Conservation (phyloP, 2,113 vertebrate species). For the Talpa occidentalis region DNA sequence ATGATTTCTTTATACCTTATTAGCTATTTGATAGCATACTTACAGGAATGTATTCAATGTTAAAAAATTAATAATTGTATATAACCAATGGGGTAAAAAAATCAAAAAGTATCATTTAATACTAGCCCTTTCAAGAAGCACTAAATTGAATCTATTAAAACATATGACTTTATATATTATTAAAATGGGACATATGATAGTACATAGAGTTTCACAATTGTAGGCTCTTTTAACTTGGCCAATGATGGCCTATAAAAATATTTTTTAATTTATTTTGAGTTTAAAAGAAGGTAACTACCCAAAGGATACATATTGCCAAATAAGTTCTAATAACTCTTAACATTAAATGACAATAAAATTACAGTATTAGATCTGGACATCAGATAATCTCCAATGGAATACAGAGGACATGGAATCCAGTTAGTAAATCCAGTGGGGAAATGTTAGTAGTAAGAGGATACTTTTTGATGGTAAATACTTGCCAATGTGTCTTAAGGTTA, state of each 20-base stretch:
- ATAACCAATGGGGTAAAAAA: constrained; percentile 65
- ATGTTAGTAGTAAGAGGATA: background rate
- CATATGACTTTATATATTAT: constrained; percentile 22
- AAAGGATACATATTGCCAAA: background rate
- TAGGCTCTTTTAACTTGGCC: constrained; percentile 25
- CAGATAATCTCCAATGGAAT: background rate
- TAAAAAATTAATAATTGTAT: constrained; percentile 41
- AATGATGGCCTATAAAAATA: constrained; percentile 12
- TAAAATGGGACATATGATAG: constrained; percentile 37
- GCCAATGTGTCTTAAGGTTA: constrained; percentile 9
- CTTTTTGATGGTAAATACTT: constrained; percentile 15
- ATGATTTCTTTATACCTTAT: constrained; percentile 83
- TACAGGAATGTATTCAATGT: constrained; percentile 78
- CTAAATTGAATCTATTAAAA: constrained; percentile 51
- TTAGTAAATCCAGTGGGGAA: constrained; percentile 16
- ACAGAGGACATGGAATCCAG: background rate
- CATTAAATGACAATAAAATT: constrained; percentile 41
- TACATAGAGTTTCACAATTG: constrained; percentile 15
- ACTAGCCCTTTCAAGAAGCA: constrained; percentile 28
- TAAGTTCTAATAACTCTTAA: constrained; percentile 15
- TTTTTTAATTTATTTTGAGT: background rate
- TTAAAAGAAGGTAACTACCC: background rate
- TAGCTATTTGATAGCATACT: constrained; percentile 80
- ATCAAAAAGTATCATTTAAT: constrained; percentile 67
- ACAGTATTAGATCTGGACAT: background rate